Percentiles rank a stretch among this genome's conserved stretches.
Evolutionary conservation across 2,797 vertebrate species (phyloP).

Genomic region (Diplodus puntazzo): DNA sequence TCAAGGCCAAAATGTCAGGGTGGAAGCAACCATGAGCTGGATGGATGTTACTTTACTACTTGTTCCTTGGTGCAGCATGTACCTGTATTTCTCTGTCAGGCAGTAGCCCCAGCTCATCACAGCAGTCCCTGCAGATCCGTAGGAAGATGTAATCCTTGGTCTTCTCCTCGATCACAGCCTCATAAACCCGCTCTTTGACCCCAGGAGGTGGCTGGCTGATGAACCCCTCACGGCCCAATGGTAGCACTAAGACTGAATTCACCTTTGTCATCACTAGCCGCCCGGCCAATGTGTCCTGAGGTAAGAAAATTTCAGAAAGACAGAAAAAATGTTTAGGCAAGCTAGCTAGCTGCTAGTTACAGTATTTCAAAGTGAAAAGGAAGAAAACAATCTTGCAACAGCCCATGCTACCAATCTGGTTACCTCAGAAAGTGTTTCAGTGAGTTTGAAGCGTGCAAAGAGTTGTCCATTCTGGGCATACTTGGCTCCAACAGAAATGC

Average conservation of each 20-base stretch:
- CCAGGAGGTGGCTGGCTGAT: constrained; percentile 90
- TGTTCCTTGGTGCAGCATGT: background rate
- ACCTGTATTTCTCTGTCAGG: constrained; percentile 97
- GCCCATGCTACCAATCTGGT: background rate
- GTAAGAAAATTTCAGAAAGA: background rate
- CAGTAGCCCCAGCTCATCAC: constrained; percentile 92
- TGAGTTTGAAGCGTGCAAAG: constrained; percentile 98
- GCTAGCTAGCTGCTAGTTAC: background rate
- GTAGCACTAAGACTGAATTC: constrained; percentile 96
- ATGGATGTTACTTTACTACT: background rate
- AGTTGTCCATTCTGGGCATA: constrained; percentile 98
- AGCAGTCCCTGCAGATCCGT: constrained; percentile 97
- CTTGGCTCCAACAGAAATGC: constrained; percentile 97
- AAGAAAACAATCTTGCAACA: background rate
- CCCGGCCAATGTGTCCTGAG: constrained; percentile 94
- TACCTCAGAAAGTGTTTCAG: constrained; percentile 96
- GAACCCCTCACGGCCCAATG: constrained; percentile 91
- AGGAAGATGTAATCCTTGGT: constrained; percentile 99
- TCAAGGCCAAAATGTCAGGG: constrained; percentile 14
- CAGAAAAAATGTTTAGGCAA: constrained; percentile 1
- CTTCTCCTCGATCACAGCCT: constrained; percentile 98
- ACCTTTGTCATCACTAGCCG: constrained; percentile 99
- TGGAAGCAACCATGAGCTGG: background rate
- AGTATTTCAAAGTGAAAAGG: background rate
- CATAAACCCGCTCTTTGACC: constrained; percentile 97